Evolutionary conservation across 2,113 vertebrate genomes (phyloP), one percentile per base, ranked within the genome.

Genomic region (Cavia aperea): DNA sequence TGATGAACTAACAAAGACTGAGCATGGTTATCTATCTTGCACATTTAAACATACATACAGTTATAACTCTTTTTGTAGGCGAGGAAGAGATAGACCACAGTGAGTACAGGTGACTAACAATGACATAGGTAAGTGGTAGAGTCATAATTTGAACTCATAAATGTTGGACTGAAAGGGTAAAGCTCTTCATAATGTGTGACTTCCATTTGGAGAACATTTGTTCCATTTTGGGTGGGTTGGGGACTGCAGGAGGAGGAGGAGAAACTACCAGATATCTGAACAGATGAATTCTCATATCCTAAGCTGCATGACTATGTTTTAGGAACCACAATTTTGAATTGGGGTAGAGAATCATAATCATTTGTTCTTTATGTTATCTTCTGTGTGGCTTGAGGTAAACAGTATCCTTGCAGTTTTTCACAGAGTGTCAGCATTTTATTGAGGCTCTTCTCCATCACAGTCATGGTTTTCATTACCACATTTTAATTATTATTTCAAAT

Each of bases 401-500:
- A 58, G 58, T 26, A 51, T 51, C 23, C 56, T 91, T 95, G 72
- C 7, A 70, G 54, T 60, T 39, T 92, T 83, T 49, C 72, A 92
- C 89, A 81, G 49, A 93, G 29, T 54, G 7, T 86, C 72, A 56
- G 14, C 58, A 58, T 60, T 60, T 81, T 65, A 43, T 14, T 77
- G 46, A 90, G 43, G 2, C 68, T 87, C 39, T 93, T 94, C 54
- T 75, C 46, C 26, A 26, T 56, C 58, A 86, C 13, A 11, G 4
- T 49, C 7, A 60, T 70, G 36, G 16, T 94, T 49, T 89, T 86
- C 81, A 89, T 68, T 51, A 85, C 39, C 26, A 83, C 1, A 56
- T 90, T 77, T 85, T 93, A 93, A 90, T 86, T 31, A 36, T 90
- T 8, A 46, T 62, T 95, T 95, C 56, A 89, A 92, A 91, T 89